Evolutionary conservation across 2,888 invertebrate genomes (phyloP), one percentile per base, ranked within the genome.

Genomic region (Halocaridina rubra): DNA sequence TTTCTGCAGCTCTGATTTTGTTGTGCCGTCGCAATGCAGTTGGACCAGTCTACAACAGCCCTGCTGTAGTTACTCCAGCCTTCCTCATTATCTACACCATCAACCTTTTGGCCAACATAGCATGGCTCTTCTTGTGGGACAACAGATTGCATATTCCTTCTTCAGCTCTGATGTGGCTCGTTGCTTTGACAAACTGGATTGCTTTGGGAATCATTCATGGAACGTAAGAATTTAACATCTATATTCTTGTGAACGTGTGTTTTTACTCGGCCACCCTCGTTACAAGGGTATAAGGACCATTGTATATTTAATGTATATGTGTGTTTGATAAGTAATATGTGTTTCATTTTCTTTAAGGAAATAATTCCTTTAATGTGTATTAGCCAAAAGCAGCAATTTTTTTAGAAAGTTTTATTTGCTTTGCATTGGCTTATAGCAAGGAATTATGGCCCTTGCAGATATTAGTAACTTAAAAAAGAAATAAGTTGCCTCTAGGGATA

Each of bases 51-150:
- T 88, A 85, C 78, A 59, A 59, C 29, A 81, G 64, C 13, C 88
- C 88, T 1, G 30, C 81, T 3, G 85, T 88, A 13, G 76, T 88
- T 22, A 84, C 80, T 24, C 69, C 85, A 32, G 59, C 79, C 16
- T 87, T 87, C 82, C 81, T 87, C 39, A 32, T 85, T 46, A 80
- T 72, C 46, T 86, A 79, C 75, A 64, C 85, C 13, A 13, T 84
- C 76, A 85, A 86, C 72, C 81, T 86, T 1, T 57, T 82, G 53
- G 80, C 84, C 64, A 85, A 88, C 80, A 79, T 87, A 22, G 78
- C 82, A n/a, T 88, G 88, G 88, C 69, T 84, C 16, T 86, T 88
- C 74, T 64, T 88, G 13, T 88, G 88, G 88, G 85, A 86, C 79
- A 33, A 75, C 1, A 30, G 85, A 24, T 77, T 80, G 32, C 24